These are phyloP conservation scores for Deilephila elpenor DNA, from an alignment of 2,888 invertebrate genomes.

Conservation along the genomic window DNA sequence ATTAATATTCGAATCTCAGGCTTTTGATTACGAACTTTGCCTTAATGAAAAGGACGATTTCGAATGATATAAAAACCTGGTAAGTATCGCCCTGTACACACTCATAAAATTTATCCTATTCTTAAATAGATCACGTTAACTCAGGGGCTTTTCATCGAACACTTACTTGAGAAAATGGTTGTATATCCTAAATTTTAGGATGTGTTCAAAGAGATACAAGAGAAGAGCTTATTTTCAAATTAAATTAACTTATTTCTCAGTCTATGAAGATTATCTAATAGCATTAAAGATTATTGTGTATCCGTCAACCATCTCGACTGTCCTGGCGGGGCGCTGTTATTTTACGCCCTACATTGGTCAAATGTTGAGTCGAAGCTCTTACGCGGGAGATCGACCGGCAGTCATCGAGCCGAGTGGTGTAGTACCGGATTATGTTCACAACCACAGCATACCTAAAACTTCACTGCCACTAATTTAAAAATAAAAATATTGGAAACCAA, in stretches of 20 bases:
- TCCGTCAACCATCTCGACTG: neutral
- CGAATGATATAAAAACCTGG: too few relatives aligned
- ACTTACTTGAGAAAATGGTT: too few relatives aligned
- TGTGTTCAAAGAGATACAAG: too few relatives aligned
- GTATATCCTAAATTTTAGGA: too few relatives aligned
- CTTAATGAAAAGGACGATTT: too few relatives aligned
- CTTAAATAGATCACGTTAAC: too few relatives aligned
- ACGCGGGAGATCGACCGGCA: neutral
- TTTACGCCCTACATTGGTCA: neutral
- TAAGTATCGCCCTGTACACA: too few relatives aligned
- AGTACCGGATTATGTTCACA: conserved; percentile 72
- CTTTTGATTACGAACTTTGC: too few relatives aligned
- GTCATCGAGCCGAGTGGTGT: conserved; percentile 59
- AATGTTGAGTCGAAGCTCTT: neutral
- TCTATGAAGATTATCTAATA: too few relatives aligned
- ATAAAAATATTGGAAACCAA: conserved; percentile 83
- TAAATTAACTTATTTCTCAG: conserved; percentile 11
- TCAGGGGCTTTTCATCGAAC: too few relatives aligned
- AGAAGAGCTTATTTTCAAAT: conserved; percentile 27
- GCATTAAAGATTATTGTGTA: neutral
- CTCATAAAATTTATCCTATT: too few relatives aligned
- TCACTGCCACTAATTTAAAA: conserved; percentile 85
- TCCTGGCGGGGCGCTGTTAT: neutral
- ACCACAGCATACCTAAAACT: conserved; percentile 76
- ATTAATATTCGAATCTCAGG: too few relatives aligned